Base-by-base conservation (phyloP, 2,888 invertebrate species). In the Smittia sp. region DNA sequence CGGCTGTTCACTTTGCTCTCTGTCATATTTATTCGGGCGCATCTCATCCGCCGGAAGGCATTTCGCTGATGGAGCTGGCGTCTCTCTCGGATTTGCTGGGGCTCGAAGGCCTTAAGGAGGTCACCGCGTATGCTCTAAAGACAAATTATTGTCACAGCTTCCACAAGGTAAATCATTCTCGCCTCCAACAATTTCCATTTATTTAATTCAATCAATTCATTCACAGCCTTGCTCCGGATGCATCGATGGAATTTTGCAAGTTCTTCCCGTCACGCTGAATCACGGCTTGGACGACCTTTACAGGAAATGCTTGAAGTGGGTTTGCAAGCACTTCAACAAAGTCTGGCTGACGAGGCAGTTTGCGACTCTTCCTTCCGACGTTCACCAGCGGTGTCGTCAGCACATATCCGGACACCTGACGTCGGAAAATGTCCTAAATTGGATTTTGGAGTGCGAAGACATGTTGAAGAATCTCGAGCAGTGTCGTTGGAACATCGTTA, bases 21-120 rank as follows among this genome's bases (percentile, higher is more conserved):
- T 92, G 94, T 77, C 96, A 96, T 80, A 93, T 98, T 76, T 98
- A 98, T 80, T 96, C 96, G 75, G 97, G 97, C 1, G 90, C 93
- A 27, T 91, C 93, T 41, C 90, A 91, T 77, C 91, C 97, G 74
- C 94, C 95, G 0, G 93, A 93, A 77, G 89, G 90, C 1, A 90
- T 95, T 76, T 92, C 91, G 80, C 87, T 96, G 66, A 90, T 93
- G 75, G 95, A 96, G 80, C 81, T 96, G 76, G 91, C 96, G 0
- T 92, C 94, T 0, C 82, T 96, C 73, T 92, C 96, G 0, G 96
- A 96, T 81, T 91, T 96, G 88, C 84, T 96, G 72, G 91, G 94
- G 6, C 82, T 97, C 22, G 95, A 96, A 80, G 96, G 96, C 0
- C 85, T 98, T 2, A 95, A 94, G 79, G 94, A 97, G 83, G 93